Base-by-base conservation (phyloP, 2,888 invertebrate genomes). In the Andricus curvator region DNA sequence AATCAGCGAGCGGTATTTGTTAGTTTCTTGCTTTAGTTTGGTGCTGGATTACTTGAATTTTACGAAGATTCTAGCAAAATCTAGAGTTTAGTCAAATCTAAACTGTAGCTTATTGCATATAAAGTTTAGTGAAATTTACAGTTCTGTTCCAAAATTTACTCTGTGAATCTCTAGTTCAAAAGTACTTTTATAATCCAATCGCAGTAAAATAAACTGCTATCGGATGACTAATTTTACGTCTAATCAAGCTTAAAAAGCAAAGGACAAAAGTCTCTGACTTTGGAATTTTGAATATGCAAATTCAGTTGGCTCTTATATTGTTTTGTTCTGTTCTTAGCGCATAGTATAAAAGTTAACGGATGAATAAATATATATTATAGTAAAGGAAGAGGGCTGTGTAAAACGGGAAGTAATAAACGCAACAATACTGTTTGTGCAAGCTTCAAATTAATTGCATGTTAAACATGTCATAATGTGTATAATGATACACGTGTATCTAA, bases 391-490 rank as follows among this genome's bases (percentile, higher is more conserved):
- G 41, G 41, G 41, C 41, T 41, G 41, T 41, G 41, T 41, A 41
- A 41, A 41, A 41, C 41, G 13, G 41, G 41, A 41, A 41, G 41
- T 41, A 41, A 41, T 62, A 89, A 90, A 91, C 90, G 90, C 91
- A 92, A 91, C 91, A 90, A 88, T 89, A 89, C 84, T 90, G 91
- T 92, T 92, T 90, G 92, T 91, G 91, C 92, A 89, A 91, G 92
- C 92, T 92, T 92, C 92, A 87, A 88, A 91, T 92, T 91, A 91
- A 91, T 92, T 92, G 90, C 92, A 92, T 92, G 92, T 92, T 92
- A 92, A 92, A 92, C 92, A 92, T 92, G 92, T 92, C 90, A 90
- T 90, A 91, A 90, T 90, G 88, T 89, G 89, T 91, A 90, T 86
- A 88, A 88, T 89, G 86, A 91, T 90, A 91, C 91, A 89, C 89